Evolutionary conservation across 2,888 invertebrate genomes (phyloP), one percentile per base, ranked within the genome.

Genomic region (Drosophila mettleri): DNA sequence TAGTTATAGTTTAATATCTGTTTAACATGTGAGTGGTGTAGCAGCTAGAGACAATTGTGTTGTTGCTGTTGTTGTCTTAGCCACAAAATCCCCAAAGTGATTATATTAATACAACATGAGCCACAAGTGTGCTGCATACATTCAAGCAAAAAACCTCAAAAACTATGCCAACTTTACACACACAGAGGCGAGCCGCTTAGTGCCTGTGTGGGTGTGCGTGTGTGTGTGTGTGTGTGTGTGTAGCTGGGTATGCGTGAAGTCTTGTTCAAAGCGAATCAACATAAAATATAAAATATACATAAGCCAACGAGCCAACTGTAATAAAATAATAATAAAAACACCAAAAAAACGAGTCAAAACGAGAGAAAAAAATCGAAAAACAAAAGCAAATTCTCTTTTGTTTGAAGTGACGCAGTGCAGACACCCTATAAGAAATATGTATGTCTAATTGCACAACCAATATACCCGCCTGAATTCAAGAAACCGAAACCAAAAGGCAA

Each of bases 31-130:
- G 74, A 78, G 74, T 76, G 66, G 54, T 66, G 73, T 18, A 24
- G 38, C 45, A 27, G 18, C 43, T n/a, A 62, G 63, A 49, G 52
- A 41, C 45, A 45, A 45, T 45, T 67, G 57, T 45, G 36, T n/a
- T 52, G 45, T 49, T 61, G 38, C 39, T 45, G 38, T 18, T 64
- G 36, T 49, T 62, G 61, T 46, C 52, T 57, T 55, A 67, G 72
- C 70, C 76, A 76, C 81, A 78, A 88, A 80, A 80, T 85, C 83
- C 88, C 87, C 74, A 87, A 87, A 86, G 86, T 88, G 86, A 88
- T 87, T 88, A 87, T 86, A 87, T 87, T 80, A 88, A 87, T 87
- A 85, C 81, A 85, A 86, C 83, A 85, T 80, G 81, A 86, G 85
- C 83, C 83, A 85, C 80, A 86, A 86, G 84, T 84, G 87, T 86